Evolutionary conservation across 2,888 invertebrate species (phyloP).

Genomic region (Neoscelio sp.): DNA sequence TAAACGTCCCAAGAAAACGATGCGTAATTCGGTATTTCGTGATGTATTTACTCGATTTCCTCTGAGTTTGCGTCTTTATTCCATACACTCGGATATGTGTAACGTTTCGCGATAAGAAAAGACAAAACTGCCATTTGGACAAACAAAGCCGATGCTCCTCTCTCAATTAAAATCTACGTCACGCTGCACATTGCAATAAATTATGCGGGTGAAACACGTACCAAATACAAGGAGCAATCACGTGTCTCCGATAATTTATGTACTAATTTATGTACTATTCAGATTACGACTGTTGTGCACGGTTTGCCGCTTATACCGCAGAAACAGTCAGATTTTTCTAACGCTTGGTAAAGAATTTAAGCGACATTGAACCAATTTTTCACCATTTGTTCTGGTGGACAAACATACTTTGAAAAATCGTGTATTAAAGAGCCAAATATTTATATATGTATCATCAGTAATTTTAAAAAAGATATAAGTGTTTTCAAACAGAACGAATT

Average conservation of each 20-base stretch:
- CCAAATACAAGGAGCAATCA: conserved; percentile 44
- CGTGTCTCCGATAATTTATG: conserved; percentile 60
- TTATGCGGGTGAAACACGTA: conserved; percentile 49
- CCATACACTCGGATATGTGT: conserved; percentile 1
- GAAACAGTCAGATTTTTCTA: neutral
- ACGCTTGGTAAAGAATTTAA: neutral
- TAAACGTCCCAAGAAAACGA: neutral
- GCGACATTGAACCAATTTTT: conserved; percentile 6
- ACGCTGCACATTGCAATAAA: conserved; percentile 55
- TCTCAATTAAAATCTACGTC: conserved; percentile 63
- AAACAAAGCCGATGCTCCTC: conserved; percentile 45
- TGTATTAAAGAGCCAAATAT: too few relatives aligned
- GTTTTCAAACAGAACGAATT: too few relatives aligned
- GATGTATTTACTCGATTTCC: conserved; percentile 39
- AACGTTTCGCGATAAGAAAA: conserved; percentile 52
- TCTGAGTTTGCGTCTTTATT: conserved; percentile 46
- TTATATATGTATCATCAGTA: too few relatives aligned
- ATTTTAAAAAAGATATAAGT: too few relatives aligned
- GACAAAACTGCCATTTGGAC: conserved; percentile 52
- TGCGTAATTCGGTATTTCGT: conserved; percentile 42
- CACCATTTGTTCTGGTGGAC: too few relatives aligned
- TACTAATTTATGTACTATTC: conserved; percentile 52
- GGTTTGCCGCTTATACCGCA: neutral
- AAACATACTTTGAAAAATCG: too few relatives aligned
- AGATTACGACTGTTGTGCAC: conserved; percentile 25